These are phyloP conservation scores for Mesopsocus fuscifrons DNA, from an alignment of 2,888 invertebrate genomes.

Conservation along the genomic window DNA sequence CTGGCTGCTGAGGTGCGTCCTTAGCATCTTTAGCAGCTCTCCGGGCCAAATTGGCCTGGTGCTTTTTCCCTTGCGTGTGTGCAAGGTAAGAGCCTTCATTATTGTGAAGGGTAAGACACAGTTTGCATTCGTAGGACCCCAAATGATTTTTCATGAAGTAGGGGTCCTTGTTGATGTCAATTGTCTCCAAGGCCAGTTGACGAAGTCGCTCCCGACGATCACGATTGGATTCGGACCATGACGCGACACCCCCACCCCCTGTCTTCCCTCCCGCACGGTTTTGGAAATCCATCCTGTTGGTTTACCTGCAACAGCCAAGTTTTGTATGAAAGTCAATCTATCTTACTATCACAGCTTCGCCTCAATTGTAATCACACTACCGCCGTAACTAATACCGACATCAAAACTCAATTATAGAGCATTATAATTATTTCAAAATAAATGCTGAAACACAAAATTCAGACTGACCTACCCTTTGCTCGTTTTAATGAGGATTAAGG, in stretches of 20 bases:
- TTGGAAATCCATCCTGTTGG: slow-evolving; percentile 81
- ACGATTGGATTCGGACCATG: slow-evolving; percentile 95
- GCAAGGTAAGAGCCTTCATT: slow-evolving; percentile 98
- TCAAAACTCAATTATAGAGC: no score
- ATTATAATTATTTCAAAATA: no score
- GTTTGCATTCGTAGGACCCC: slow-evolving; percentile 95
- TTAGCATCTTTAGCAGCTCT: slow-evolving; percentile 97
- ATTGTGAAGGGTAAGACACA: slow-evolving; percentile 95
- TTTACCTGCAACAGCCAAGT: no score
- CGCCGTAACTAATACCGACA: no score
- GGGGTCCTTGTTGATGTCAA: slow-evolving; percentile 97
- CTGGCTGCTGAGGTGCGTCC: slow-evolving; percentile 84
- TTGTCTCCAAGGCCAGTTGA: slow-evolving; percentile 93
- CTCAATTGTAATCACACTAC: no score
- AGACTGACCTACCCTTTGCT: no score
- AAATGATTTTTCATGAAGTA: slow-evolving; percentile 99
- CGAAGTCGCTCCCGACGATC: slow-evolving; percentile 89
- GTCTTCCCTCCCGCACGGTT: slow-evolving; percentile 98
- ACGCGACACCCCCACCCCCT: slow-evolving; percentile 97
- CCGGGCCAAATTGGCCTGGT: slow-evolving; percentile 95
- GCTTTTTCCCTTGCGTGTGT: slow-evolving; percentile 98
- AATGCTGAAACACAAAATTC: no score
- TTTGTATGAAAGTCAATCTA: no score
- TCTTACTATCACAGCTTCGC: no score
- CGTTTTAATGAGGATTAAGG: no score